Base-by-base conservation (phyloP, 2,888 invertebrate species). In the Pachymerium ferrugineum region DNA sequence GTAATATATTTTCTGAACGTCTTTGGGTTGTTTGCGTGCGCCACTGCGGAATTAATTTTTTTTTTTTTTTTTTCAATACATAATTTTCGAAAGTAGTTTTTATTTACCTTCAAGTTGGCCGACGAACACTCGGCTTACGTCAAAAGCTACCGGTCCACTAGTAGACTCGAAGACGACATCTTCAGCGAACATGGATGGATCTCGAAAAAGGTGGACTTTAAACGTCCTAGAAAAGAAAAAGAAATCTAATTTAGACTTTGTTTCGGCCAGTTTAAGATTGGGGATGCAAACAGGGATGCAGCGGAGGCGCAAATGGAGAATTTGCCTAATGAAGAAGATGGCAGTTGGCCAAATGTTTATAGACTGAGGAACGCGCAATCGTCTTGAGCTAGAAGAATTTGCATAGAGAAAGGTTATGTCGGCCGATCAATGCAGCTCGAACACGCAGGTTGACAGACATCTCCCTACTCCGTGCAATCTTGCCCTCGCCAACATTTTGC, bases 91-190 rank as follows among this genome's bases (percentile, higher is more conserved):
- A 62, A 28, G 1, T 28, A 62, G 0, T 12, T 16, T 29, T 22
- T 22, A 29, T 81, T 83, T 83, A 91, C 92, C 92, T 88, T 91
- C 90, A 77, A 93, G 85, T 78, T 87, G 87, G 77, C 94, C 94
- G 67, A 87, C 87, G 83, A 92, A 92, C 78, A 89, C 89, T 78
- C 88, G 88, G 74, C 87, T 87, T 73, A 89, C 87, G 85, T 92
- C 89, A 83, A 89, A 91, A 78, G 87, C 84, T 78, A 92, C 83
- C 77, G 86, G 87, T 72, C 90, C 76, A 12, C 89, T 88, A 72
- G 80, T 81, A 74, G 89, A 88, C 83, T 92, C 92, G 82, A 93
- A 89, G 80, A 89, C 86, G 73, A 89, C 89, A 81, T 90, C 90
- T 72, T 89, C 88, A 77, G 90, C 87, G 83, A 92, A 92, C 78